Evolutionary conservation across 2,113 vertebrate species (phyloP), one percentile per base, ranked within the genome.

Genomic region (Etheostoma spectabile): DNA sequence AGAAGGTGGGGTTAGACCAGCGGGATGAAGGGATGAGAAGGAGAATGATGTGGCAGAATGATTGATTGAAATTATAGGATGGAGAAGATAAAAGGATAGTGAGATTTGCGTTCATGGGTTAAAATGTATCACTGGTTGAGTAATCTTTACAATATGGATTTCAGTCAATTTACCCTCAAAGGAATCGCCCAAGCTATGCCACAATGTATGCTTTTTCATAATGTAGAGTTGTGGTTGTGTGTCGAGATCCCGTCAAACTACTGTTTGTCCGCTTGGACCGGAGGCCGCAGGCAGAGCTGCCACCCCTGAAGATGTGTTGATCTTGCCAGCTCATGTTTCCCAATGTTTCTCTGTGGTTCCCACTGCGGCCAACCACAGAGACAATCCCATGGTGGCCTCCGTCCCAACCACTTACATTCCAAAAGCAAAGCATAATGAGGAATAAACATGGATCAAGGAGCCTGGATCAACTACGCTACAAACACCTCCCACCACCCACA

Each of bases 301-400:
- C 68, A 55, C 65, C 67, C 62, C n/a, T 69, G 46, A 10, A 74
- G 77, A 78, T 45, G 64, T 62, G 84, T 86, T 85, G 68, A 89
- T 89, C 18, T 14, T 48, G 61, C 48, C 77, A 22, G 85, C 85
- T 89, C 79, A 46, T 72, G 82, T 91, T 91, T 89, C 81, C 66
- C 70, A 68, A 75, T 78, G 79, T 80, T 81, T 82, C 76, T 84
- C 59, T 74, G 75, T 74, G 22, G 42, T 68, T 83, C 87, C 81
- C 60, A n/a, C 77, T 80, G 90, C 11, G 86, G 89, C 70, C 27
- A 56, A 88, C 92, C 90, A 56, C 90, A 88, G 83, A 90, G 79
- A 89, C 87, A 86, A 74, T 69, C 82, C 72, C 82, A 52, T 24
- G 80, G 89, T 84, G 88, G 85, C 85, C 86, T 83, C 56, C 1